Evolutionary conservation across 2,113 vertebrate genomes (phyloP).

Genomic region (Rutilus rutilus): DNA sequence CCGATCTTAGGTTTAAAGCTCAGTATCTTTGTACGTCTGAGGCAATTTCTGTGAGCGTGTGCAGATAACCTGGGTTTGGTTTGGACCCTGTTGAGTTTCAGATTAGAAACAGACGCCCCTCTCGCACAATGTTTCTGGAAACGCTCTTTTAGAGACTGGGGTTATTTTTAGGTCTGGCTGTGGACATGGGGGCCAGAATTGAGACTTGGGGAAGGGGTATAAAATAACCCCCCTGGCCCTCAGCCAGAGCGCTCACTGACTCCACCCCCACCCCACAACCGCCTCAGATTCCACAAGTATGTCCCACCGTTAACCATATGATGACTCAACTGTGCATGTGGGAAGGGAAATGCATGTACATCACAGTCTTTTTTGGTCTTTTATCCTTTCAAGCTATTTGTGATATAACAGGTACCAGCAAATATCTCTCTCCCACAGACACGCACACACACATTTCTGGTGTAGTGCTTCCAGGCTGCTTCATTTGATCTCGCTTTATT

Average conservation of each 20-base stretch:
- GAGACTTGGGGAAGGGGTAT: conserved; percentile 59
- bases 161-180: conserved; percentile 76
- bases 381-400: conserved; percentile 47
- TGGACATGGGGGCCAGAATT: conserved; percentile 35
- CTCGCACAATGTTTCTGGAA: conserved; percentile 68
- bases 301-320: conserved; percentile 65
- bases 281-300: conserved; percentile 52
- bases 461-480: conserved; percentile 53
- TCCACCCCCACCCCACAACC: not conserved
- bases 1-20: conserved; percentile 53
- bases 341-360: conserved; percentile 54
- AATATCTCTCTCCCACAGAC: conserved; percentile 40
- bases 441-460: conserved; percentile 22
- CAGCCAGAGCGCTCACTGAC: conserved; percentile 63
- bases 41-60: conserved; percentile 53
- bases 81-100: conserved; percentile 45
- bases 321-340: conserved; percentile 62
- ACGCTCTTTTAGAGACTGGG: conserved; percentile 63
- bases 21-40: conserved; percentile 50
- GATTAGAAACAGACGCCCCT: conserved; percentile 63
- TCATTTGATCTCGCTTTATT: conserved; percentile 67
- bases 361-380: conserved; percentile 43
- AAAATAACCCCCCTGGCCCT: conserved; percentile 66
- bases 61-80: conserved; percentile 63
- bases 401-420: conserved; percentile 42